phyloP scores from a whole-genome alignment of 2,888 invertebrate genomes.

The Autographa pulchrina region DNA sequence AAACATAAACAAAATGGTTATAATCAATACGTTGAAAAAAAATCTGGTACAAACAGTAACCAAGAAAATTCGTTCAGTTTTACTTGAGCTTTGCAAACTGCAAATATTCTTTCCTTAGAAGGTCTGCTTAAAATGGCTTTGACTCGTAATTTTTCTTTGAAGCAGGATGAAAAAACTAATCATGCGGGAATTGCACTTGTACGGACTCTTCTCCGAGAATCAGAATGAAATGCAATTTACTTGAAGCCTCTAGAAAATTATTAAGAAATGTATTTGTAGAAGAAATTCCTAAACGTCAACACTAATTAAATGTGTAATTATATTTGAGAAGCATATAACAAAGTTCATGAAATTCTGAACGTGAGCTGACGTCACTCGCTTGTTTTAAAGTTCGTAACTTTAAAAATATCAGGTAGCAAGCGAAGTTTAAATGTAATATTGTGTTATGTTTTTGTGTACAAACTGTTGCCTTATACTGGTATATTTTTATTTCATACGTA shows the following conservation, averaged over 20 bases:
- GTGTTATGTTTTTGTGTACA: too few relatives aligned
- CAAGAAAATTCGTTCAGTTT: not conserved
- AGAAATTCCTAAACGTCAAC: not conserved
- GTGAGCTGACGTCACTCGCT: too few relatives aligned
- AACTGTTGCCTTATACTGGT: too few relatives aligned
- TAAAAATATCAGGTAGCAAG: too few relatives aligned
- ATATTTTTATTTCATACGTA: too few relatives aligned
- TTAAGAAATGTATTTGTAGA: not conserved
- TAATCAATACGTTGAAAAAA: not conserved
- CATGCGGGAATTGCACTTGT: conserved; percentile 24
- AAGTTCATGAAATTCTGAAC: not conserved
- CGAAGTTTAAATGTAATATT: too few relatives aligned
- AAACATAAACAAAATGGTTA: not conserved
- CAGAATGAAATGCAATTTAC: not conserved
- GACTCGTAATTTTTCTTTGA: conserved; percentile 30
- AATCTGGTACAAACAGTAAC: not conserved
- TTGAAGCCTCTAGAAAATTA: not conserved
- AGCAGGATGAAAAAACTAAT: conserved; percentile 35
- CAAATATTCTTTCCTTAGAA: not conserved
- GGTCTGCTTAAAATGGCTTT: conserved; percentile 17
- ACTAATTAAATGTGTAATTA: not conserved
- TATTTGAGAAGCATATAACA: not conserved
- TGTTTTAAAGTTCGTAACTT: too few relatives aligned
- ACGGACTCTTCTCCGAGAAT: conserved; percentile 6
- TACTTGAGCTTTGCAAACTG: not conserved